Base-by-base conservation (phyloP, 2,888 invertebrate species). In the Gymnocheta viridis region DNA sequence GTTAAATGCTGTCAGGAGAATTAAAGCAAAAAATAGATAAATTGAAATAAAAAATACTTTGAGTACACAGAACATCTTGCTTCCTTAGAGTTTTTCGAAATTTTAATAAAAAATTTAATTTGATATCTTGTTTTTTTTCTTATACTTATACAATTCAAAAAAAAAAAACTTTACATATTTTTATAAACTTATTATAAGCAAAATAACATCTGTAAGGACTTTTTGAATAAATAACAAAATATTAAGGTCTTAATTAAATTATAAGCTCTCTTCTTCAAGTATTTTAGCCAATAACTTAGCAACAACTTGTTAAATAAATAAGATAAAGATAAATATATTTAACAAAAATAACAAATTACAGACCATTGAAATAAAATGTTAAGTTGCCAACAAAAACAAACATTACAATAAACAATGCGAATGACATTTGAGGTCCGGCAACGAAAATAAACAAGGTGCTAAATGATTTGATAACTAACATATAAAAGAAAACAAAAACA, bases 351-450 rank as follows among this genome's bases (percentile, higher is more conserved):
- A 79, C 56, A 79, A 78, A 49, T 70, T 79, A 70, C 41, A 58
- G 10, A 41, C 32, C 49, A 58, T 44, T 27, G 35, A 38, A 51
- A 67, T 47, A 32, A 54, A 41, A 54, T 29, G 56, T 69, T 51
- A 9, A 41, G 14, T 58, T n/a, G 7, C 2, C 44, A 29, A 62
- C 41, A 17, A 49, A 29, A 41, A 49, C n/a, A 14, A 24, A 76
- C 44, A 54, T 27, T 19, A 54, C 67, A 24, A 82, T 66, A 67
- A 72, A 67, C 64, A 58, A 44, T 70, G 74, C 60, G 60, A 83
- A 58, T 80, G 76, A 64, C 74, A 76, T 76, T 66, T n/a, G 58
- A 70, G 60, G 76, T 80, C 83, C 74, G 60, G 35, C 38, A 70
- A 49, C 32, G 35, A 70, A 54, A 67, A 56, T 49, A 58, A 56